Conservation (phyloP, 2,113 vertebrate species). For the Eurystomus gularis region DNA sequence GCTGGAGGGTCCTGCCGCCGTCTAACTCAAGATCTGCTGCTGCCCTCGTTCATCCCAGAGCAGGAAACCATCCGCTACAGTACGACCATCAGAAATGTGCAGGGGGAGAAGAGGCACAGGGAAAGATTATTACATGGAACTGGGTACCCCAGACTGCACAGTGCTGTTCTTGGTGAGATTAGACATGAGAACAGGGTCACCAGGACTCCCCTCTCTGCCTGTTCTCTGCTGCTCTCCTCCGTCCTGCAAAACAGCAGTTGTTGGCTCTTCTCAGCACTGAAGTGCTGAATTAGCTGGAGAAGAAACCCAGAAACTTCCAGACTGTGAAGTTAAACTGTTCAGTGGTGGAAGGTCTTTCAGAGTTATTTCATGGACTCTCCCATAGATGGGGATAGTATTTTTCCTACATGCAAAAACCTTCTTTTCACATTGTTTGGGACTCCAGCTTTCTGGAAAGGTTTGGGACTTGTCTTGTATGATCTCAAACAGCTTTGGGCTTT, state of each 20-base stretch:
- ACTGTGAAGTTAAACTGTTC: not conserved
- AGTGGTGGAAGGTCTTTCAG: not conserved
- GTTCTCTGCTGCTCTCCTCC: not conserved
- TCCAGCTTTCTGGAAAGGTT: not conserved
- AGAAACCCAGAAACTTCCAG: not conserved
- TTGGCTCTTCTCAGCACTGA: not conserved
- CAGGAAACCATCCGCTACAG: not conserved
- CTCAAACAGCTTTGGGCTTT: not conserved
- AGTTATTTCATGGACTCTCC: constrained; percentile 29
- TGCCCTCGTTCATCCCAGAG: not conserved
- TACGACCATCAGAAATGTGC: not conserved
- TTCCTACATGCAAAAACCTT: not conserved
- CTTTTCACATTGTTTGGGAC: not conserved
- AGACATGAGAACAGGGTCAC: not conserved
- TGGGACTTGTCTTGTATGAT: not conserved
- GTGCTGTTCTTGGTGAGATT: not conserved
- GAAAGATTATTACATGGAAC: fast-evolving
- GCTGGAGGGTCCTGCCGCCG: not conserved
- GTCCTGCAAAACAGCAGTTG: not conserved
- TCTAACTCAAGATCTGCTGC: not conserved
- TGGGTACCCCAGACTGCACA: fast-evolving
- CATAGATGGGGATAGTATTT: constrained; percentile 28
- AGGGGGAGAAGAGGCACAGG: not conserved
- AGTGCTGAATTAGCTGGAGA: not conserved
- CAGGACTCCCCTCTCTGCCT: not conserved